Conservation (phyloP, 2,113 vertebrate genomes). For the Agelaius phoeniceus region DNA sequence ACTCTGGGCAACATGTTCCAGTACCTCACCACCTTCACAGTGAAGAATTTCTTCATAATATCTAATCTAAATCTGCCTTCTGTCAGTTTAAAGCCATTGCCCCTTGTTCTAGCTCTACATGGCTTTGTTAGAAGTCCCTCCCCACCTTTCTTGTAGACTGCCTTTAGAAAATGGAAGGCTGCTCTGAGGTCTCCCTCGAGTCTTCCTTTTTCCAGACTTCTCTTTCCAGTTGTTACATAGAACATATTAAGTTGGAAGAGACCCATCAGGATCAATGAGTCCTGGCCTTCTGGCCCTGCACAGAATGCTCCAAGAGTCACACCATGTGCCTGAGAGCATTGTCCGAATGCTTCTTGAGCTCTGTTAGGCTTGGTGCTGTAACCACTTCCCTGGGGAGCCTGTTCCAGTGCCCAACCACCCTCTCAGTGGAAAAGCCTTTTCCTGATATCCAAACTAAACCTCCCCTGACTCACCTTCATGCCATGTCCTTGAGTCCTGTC, state of each 20-base stretch:
- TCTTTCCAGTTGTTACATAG: background rate
- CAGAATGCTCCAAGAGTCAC: background rate
- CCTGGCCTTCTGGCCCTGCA: background rate
- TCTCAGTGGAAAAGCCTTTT: background rate
- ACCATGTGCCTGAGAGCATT: background rate
- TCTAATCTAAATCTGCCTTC: background rate
- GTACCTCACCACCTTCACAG: background rate
- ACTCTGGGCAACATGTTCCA: background rate
- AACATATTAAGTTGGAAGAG: background rate
- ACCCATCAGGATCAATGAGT: background rate
- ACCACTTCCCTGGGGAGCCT: background rate
- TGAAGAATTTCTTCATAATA: background rate
- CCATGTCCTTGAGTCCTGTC: background rate
- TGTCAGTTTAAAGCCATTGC: background rate
- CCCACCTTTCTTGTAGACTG: accelerated
- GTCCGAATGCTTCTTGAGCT: background rate
- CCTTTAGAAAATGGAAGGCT: background rate
- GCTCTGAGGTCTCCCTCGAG: background rate
- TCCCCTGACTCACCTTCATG: background rate
- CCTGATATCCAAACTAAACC: background rate
- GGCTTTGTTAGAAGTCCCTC: background rate
- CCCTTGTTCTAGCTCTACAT: background rate
- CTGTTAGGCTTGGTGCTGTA: too few species aligned
- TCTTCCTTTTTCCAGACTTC: background rate
- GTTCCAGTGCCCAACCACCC: background rate